These are phyloP conservation scores for Sminthurides aquaticus DNA, from an alignment of 2,888 invertebrate species.

Conservation along the genomic window DNA sequence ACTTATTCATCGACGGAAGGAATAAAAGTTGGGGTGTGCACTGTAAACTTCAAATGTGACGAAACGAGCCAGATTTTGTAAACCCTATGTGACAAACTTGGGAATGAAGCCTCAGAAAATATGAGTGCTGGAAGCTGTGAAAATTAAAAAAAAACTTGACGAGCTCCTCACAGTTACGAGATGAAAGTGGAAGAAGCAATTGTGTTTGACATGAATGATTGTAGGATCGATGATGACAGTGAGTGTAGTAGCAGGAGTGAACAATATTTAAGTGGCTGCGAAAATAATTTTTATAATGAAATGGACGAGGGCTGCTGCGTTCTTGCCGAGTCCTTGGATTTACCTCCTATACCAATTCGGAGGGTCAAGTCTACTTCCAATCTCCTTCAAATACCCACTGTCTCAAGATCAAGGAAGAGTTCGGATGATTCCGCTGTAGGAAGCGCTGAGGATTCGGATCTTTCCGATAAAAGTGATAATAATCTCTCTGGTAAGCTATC, in stretches of 20 bases:
- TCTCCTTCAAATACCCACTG: slow-evolving; percentile 38
- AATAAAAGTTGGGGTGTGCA: too few species aligned
- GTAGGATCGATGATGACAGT: not conserved
- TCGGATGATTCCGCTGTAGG: slow-evolving; percentile 43
- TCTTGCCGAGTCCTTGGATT: slow-evolving; percentile 8
- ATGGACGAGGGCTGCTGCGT: slow-evolving; percentile 40
- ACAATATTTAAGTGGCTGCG: not conserved
- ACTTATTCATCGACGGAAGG: too few species aligned
- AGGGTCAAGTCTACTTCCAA: slow-evolving; percentile 41
- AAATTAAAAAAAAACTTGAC: too few species aligned
- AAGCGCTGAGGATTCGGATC: slow-evolving; percentile 39
- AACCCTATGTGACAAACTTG: too few species aligned
- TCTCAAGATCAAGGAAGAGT: slow-evolving; percentile 34
- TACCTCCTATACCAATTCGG: slow-evolving; percentile 27
- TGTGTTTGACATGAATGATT: slow-evolving; percentile 35
- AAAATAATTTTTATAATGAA: slow-evolving; percentile 23
- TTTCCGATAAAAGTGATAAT: slow-evolving; percentile 30
- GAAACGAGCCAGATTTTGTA: too few species aligned
- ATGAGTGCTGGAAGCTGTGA: too few species aligned
- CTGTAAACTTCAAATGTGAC: too few species aligned
- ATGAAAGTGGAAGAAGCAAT: slow-evolving; percentile 38
- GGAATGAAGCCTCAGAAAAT: too few species aligned
- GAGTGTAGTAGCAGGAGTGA: not conserved
- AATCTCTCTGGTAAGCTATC: slow-evolving; percentile 23
- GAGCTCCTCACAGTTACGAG: too few species aligned